Percentiles rank a stretch among this genome's conserved stretches.
These are phyloP conservation scores for Empidonax alnorum DNA, from an alignment of 2,113 vertebrate species.

Conservation along the genomic window DNA sequence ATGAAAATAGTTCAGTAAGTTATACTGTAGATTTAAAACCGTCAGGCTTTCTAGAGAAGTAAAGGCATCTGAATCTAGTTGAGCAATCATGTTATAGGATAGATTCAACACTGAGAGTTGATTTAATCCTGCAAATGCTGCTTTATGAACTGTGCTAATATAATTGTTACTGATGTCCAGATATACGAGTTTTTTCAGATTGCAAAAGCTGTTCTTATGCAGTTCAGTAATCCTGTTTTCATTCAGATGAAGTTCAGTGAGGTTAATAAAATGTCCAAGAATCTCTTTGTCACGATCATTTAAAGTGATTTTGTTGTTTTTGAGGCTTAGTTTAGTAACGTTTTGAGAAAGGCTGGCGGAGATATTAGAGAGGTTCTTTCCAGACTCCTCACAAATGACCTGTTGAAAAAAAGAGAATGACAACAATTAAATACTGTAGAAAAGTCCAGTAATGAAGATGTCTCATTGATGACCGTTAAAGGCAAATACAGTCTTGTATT, in stretches of 20 bases:
- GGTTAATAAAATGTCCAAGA: conserved; percentile 70
- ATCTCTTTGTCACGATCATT: conserved; percentile 45
- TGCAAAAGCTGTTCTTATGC: conserved; percentile 72
- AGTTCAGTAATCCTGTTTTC: conserved; percentile 74
- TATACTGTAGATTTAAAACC: conserved; percentile 74
- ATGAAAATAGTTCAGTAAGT: conserved; percentile 67
- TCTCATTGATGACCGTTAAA: background rate
- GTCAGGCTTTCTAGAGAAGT: conserved; percentile 60
- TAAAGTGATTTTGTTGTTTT: conserved; percentile 74
- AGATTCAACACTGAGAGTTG: conserved; percentile 78
- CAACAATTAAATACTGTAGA: background rate
- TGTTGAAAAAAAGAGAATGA: conserved; percentile 64
- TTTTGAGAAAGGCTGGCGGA: conserved; percentile 43
- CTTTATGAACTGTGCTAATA: conserved; percentile 73
- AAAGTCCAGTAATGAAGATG: background rate
- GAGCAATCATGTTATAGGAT: conserved; percentile 78
- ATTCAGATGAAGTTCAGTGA: conserved; percentile 78
- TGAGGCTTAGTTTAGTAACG: conserved; percentile 72
- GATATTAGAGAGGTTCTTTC: conserved; percentile 67
- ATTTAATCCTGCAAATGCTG: conserved; percentile 75
- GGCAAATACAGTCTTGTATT: background rate
- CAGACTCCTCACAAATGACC: conserved; percentile 57
- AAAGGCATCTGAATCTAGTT: conserved; percentile 69
- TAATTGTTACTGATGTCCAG: conserved; percentile 80
- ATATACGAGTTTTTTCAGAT: conserved; percentile 69